Evolutionary conservation across 2,888 invertebrate genomes (phyloP), one percentile per base, ranked within the genome.

Genomic region (Ichneumoninae sp.): DNA sequence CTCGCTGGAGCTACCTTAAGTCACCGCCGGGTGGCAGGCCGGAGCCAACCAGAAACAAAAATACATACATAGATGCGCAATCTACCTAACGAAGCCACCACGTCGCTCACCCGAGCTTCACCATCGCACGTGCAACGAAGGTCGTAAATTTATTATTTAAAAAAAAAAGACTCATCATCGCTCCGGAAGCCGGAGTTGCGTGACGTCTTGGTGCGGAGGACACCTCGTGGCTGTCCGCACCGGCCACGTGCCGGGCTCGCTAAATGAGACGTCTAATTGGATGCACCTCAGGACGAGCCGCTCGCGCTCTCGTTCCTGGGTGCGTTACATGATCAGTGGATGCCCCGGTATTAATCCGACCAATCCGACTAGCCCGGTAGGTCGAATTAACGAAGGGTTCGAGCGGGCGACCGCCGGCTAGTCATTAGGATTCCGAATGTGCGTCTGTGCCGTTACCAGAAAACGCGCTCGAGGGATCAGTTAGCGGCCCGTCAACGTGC

Each of bases 391-490:
- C 71, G 66, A 82, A 76, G 76, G 76, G 66, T 52, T 40, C 75
- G 65, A 26, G 19, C 36, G n/a, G 6, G 30, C 76, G 72, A 72
- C 52, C 44, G 65, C 54, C 74, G 69, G 2, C 30, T n/a, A 33
- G 69, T 75, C 85, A 86, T 86, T 85, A 82, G 82, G 78, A 86
- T 82, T 85, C 81, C 30, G 80, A 80, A 84, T 85, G 82, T 83
- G 70, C 83, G 79, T 82, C 80, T 65, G 50, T 50, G 30, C 60
- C 44, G 33, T 57, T 69, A 6, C 36, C 52, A 70, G 70, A 70
- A 62, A 19, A 33, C 52, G 16, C 52, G 26, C 52, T 26, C 44
- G 84, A 70, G 76, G 72, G 80, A 84, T 85, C 83, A 80, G 83
- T 86, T 85, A 82, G 82, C 62, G 47, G 72, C 30, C 71, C 70